These are phyloP conservation scores for Diadophis punctatus DNA, from an alignment of 2,113 vertebrate genomes.

Conservation along the genomic window DNA sequence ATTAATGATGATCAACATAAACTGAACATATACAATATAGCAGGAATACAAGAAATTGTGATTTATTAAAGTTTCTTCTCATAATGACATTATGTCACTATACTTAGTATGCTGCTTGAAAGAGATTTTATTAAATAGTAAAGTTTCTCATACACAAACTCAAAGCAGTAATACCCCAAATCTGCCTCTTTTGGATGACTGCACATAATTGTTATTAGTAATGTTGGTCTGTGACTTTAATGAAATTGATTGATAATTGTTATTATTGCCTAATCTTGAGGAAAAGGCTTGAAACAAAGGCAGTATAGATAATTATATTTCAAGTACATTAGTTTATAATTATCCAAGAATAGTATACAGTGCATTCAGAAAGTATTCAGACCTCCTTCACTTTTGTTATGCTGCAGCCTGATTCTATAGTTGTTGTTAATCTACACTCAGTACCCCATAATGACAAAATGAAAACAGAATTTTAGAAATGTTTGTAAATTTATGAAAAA, in stretches of 20 bases:
- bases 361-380: background rate
- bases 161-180: too few species aligned
- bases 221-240: background rate
- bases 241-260: background rate
- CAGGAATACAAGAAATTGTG: background rate
- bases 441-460: background rate
- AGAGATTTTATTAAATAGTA: background rate
- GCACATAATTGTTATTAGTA: background rate
- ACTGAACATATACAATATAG: background rate
- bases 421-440: too few species aligned
- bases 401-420: background rate
- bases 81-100: background rate
- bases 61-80: background rate
- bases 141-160: background rate
- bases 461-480: background rate
- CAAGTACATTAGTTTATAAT: background rate
- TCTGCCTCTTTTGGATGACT: background rate
- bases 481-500: background rate
- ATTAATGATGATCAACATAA: background rate
- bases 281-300: background rate
- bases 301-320: background rate
- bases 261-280: background rate
- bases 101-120: background rate
- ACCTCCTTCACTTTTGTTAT: background rate
- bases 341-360: background rate